phyloP scores from a whole-genome alignment of 1,140 invertebrate species.

The Neodiprion virginianus region DNA sequence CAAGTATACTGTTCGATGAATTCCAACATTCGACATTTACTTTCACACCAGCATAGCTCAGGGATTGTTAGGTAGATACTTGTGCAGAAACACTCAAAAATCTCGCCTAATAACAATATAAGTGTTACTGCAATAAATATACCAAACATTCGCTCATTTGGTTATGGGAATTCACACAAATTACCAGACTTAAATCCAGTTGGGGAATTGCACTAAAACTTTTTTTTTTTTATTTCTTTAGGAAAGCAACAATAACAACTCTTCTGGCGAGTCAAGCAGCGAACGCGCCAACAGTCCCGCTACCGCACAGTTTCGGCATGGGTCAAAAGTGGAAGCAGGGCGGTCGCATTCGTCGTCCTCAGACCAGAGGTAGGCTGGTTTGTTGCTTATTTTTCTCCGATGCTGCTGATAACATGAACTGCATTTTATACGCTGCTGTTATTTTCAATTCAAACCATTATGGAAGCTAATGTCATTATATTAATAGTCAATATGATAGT shows the following conservation, averaged over 20 bases:
- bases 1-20: too few species aligned
- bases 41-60: too few species aligned
- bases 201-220: conserved; percentile 4
- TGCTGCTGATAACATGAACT: too few species aligned
- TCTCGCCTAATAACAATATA: too few species aligned
- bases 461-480: too few species aligned
- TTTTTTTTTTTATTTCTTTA: conserved; percentile 43
- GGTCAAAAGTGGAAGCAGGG: conserved; percentile 36
- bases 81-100: too few species aligned
- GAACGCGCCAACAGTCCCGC: conserved; percentile 42
- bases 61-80: too few species aligned
- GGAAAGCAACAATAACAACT: conserved; percentile 61
- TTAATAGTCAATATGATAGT: too few species aligned
- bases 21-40: too few species aligned
- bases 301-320: conserved; percentile 19
- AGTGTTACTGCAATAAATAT: too few species aligned
- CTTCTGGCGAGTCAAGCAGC: conserved; percentile 49
- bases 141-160: not conserved
- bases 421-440: too few species aligned
- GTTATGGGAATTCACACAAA: not conserved
- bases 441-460: too few species aligned
- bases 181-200: not conserved
- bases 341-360: conserved; percentile 36
- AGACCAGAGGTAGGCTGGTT: conserved; percentile 59
- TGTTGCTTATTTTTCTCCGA: conserved; percentile 25